Base-by-base conservation (phyloP, 2,113 vertebrate genomes). In the Hippocampus abdominalis region DNA sequence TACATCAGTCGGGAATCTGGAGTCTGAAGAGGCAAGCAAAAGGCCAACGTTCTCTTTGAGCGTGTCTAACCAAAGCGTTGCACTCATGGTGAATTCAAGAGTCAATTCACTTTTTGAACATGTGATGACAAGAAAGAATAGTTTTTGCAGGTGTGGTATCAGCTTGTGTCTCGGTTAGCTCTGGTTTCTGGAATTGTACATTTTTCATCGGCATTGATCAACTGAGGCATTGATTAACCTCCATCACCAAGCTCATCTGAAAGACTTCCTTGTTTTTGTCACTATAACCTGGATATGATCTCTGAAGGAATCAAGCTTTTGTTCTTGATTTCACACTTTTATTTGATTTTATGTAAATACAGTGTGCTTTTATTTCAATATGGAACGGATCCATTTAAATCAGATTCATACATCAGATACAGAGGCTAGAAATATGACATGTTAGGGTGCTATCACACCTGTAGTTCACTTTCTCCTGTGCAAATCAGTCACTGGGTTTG, bases 1-100 rank as follows among this genome's bases (percentile, higher is more conserved):
- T 95, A 97, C 88, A 92, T 95, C 89, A 94, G 93, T 84, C 94
- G 94, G 81, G 96, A 97, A 84, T 96, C 95, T 0, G 95, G 95
- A 82, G 96, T 98, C 80, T 98, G 86, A 93, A 64, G 54, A 81
- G 77, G 70, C 5, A 73, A 68, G 68, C 29, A 64, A 51, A 72
- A 72, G 78, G 68, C 56, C 44, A 27, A 64, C 72, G 39, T 72
- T 76, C 57, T 76, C 23, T 71, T 74, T 78, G 53, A 77, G 69
- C 81, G 75, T 64, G 73, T 77, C 77, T 72, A 81, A 85, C 79
- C 77, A 83, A 83, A 82, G 79, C 77, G 78, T 74, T 85, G 66
- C 81, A 75, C 64, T 71, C 18, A 60, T 76, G 54, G 77, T 57
- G 70, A 70, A 72, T 70, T 56, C 69, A 84, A 84, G 32, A 72